phyloP scores from a whole-genome alignment of 2,888 invertebrate genomes.

The Xestia sexstrigata region DNA sequence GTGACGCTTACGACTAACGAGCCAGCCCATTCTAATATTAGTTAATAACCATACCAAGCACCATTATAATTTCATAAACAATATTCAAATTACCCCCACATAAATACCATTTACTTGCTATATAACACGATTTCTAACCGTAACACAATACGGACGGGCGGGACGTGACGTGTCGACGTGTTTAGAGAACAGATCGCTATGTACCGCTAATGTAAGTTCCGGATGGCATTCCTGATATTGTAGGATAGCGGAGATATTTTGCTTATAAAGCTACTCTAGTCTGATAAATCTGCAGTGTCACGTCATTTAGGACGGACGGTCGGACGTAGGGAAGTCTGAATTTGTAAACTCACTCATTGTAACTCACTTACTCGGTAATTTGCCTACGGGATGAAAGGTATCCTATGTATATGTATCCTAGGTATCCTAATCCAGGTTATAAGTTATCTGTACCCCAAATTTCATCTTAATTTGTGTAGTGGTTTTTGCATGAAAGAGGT shows the following conservation, averaged over 20 bases:
- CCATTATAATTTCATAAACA: not conserved
- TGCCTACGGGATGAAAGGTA: too few relatives aligned
- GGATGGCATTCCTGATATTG: constrained; percentile 28
- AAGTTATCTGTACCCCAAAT: too few relatives aligned
- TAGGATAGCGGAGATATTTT: constrained; percentile 5
- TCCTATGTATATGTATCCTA: too few relatives aligned
- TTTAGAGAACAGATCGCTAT: constrained; percentile 47
- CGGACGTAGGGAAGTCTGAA: too few relatives aligned
- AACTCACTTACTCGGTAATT: too few relatives aligned
- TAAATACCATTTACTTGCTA: not conserved
- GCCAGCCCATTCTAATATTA: not conserved
- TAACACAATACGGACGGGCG: constrained; percentile 43
- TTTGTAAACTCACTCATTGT: too few relatives aligned
- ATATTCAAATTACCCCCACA: constrained; percentile 11
- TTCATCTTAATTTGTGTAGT: too few relatives aligned
- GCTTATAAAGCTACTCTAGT: not conserved
- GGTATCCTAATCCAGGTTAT: too few relatives aligned
- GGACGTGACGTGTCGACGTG: constrained; percentile 50
- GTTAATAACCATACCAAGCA: not conserved
- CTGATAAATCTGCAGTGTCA: not conserved
- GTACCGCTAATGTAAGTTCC: constrained; percentile 56
- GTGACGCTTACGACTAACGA: not conserved
- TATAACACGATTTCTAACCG: constrained; percentile 26
- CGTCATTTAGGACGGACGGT: not conserved
- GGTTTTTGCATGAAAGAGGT: too few relatives aligned